Evolutionary conservation across 2,113 vertebrate species (phyloP).

Genomic region (Gila orcuttii): DNA sequence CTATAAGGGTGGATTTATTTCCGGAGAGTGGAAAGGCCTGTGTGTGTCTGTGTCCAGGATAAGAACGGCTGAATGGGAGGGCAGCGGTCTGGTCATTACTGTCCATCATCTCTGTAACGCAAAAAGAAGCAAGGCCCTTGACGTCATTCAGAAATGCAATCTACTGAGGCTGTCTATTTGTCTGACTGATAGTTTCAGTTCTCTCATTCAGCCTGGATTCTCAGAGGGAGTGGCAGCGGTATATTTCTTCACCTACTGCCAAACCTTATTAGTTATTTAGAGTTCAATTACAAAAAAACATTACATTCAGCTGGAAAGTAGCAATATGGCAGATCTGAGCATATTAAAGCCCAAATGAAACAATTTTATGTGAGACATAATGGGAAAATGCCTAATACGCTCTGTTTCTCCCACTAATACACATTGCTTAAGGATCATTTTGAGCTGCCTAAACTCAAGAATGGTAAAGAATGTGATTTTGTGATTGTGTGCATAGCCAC

Average conservation of each 20-base stretch:
- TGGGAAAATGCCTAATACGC: conserved; percentile 2
- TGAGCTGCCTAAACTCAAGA: conserved; percentile 4
- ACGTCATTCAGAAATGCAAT: conserved; percentile 12
- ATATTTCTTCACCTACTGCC: conserved; percentile 18
- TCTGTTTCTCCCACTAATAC: conserved; percentile 8
- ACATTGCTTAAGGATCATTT: conserved; percentile 12
- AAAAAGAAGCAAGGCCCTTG: background rate
- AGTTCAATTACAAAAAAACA: conserved; percentile 42
- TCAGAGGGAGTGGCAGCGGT: background rate
- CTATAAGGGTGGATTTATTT: conserved; percentile 22
- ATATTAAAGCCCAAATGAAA: conserved; percentile 27
- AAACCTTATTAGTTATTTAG: background rate
- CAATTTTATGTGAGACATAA: conserved; percentile 18
- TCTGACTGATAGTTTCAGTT: background rate
- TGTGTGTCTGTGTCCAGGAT: conserved; percentile 19
- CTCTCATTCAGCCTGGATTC: background rate
- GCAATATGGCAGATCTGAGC: conserved; percentile 31
- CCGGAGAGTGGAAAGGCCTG: background rate
- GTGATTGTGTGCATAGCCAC: background rate
- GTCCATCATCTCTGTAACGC: conserved; percentile 34
- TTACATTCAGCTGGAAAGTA: conserved; percentile 32
- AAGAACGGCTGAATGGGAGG: conserved; percentile 1
- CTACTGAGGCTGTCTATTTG: conserved; percentile 19
- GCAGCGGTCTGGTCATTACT: conserved; percentile 29
- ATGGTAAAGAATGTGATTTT: conserved; percentile 19